Conservation (phyloP, 2,113 vertebrate genomes). For the Paraplagusia blochii region DNA sequence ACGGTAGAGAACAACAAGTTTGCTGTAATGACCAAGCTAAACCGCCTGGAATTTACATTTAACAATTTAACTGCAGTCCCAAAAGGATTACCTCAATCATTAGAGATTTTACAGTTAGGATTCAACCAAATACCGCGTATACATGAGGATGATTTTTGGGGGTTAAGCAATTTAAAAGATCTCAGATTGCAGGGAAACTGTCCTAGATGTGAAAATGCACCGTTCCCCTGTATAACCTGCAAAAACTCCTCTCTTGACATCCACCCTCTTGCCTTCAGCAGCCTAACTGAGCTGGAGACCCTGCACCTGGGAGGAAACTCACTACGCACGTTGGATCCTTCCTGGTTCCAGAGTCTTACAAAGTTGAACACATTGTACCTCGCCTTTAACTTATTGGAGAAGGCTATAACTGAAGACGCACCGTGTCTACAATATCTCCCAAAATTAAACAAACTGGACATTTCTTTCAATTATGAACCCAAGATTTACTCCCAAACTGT, state of each 20-base stretch:
- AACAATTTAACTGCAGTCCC: constrained; percentile 70
- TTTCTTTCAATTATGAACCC: constrained; percentile 76
- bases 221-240: constrained; percentile 65
- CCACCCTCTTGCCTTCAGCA: constrained; percentile 60
- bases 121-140: constrained; percentile 68
- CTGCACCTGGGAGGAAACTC: constrained; percentile 73
- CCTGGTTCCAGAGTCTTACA: constrained; percentile 65
- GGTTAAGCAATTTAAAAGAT: constrained; percentile 38
- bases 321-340: constrained; percentile 32
- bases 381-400: constrained; percentile 68
- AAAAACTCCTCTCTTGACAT: constrained; percentile 60
- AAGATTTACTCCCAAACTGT: constrained; percentile 52
- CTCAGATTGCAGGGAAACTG: constrained; percentile 77
- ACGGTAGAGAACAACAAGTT: constrained; percentile 32
- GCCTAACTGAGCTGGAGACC: constrained; percentile 29
- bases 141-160: constrained; percentile 53
- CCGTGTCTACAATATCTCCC: constrained; percentile 63
- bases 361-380: constrained; percentile 63
- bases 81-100: constrained; percentile 33
- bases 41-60: constrained; percentile 44
- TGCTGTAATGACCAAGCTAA: constrained; percentile 39
- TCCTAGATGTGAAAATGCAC: constrained; percentile 73
- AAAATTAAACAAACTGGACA: constrained; percentile 67
- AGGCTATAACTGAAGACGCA: constrained; percentile 33
- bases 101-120: constrained; percentile 38